These are phyloP conservation scores for Littorina saxatilis DNA, from an alignment of 1,140 invertebrate species.

Conservation along the genomic window DNA sequence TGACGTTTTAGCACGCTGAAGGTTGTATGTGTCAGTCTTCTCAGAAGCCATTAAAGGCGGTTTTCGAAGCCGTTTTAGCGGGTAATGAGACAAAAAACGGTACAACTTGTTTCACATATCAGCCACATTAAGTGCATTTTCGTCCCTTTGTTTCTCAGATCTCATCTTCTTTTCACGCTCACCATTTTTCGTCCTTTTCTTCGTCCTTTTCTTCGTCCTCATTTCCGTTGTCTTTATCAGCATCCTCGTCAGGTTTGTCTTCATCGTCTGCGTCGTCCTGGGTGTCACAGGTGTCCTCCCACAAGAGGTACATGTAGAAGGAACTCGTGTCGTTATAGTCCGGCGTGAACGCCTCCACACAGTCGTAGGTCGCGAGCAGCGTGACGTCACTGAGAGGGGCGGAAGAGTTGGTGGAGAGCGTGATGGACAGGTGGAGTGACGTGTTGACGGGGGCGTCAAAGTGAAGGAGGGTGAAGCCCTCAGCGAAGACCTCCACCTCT, in stretches of 20 bases:
- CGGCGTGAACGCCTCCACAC: not conserved
- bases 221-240: not conserved
- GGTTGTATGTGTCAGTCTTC: too few relatives aligned
- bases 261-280: not conserved
- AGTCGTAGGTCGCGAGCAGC: not conserved
- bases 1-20: too few relatives aligned
- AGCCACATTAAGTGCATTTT: not conserved
- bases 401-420: not conserved
- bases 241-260: not conserved
- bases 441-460: not conserved
- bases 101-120: too few relatives aligned
- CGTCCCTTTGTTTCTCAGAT: too few relatives aligned
- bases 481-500: not conserved
- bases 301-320: slow-evolving; percentile 8
- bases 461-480: not conserved
- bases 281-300: not conserved
- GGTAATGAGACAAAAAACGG: too few relatives aligned
- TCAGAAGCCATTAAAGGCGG: too few relatives aligned
- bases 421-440: too few relatives aligned
- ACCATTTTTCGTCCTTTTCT: not conserved
- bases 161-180: not conserved
- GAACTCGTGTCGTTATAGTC: not conserved
- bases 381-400: not conserved
- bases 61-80: too few relatives aligned
- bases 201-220: not conserved